A percentile compares a stretch with the other conserved stretches of the same genome.
phyloP scores from a whole-genome alignment of 2,888 invertebrate species.

The Spisula solida region DNA sequence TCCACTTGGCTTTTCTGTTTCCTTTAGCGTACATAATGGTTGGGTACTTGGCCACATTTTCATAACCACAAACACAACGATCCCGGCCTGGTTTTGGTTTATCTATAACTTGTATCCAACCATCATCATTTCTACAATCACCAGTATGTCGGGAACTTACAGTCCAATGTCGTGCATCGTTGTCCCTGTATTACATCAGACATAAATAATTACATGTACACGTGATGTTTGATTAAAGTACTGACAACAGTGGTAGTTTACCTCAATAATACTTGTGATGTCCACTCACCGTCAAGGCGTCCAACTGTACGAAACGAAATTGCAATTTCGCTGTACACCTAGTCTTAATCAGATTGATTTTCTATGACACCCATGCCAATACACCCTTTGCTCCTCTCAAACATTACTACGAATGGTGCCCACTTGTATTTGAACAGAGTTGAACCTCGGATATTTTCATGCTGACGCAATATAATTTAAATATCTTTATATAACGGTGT shows the following conservation, averaged over 20 bases:
- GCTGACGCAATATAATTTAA: too few relatives aligned
- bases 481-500: too few relatives aligned
- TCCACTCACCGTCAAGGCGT: background rate
- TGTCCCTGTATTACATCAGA: slow-evolving; percentile 46
- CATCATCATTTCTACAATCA: slow-evolving; percentile 64
- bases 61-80: slow-evolving; percentile 67
- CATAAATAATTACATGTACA: background rate
- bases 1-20: slow-evolving; percentile 61
- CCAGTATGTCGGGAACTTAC: slow-evolving; percentile 56
- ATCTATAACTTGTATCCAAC: slow-evolving; percentile 68
- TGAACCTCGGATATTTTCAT: too few relatives aligned
- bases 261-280: too few relatives aligned
- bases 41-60: slow-evolving; percentile 65
- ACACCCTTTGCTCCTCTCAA: too few relatives aligned
- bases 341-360: too few relatives aligned
- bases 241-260: background rate
- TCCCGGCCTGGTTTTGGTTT: slow-evolving; percentile 61
- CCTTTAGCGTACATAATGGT: slow-evolving; percentile 67
- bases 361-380: too few relatives aligned
- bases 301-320: background rate
- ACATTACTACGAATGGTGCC: too few relatives aligned
- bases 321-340: too few relatives aligned
- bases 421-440: too few relatives aligned
- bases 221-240: background rate
- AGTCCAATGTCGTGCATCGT: slow-evolving; percentile 64